Base-by-base conservation (phyloP, 2,797 vertebrate genomes). In the Paramormyrops hopkinsi region DNA sequence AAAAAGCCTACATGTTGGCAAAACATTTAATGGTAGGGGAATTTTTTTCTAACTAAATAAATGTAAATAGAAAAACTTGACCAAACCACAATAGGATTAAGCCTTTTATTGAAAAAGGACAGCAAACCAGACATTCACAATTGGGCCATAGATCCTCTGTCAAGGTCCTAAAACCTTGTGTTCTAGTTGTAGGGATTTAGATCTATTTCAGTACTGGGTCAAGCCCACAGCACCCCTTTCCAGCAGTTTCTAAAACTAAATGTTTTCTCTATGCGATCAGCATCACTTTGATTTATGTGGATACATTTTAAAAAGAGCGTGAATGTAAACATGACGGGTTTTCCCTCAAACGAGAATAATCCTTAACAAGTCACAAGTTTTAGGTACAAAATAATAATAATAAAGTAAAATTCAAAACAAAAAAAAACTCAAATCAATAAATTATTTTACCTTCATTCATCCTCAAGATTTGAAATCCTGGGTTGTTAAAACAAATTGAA, bases 171-270 rank as follows among this genome's bases (percentile, higher is more conserved):
- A 79, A 44, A 79, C 73, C 37, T 41, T 44, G 37, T 79, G 73
- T 44, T 79, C 73, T 44, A 79, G 6, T 46, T 79, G 73, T 79
- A 79, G 73, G 73, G 33, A 44, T 79, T 79, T 19, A n/a, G 73
- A 79, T 79, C 73, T 46, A 79, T 79, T 79, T 79, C 37, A 79
- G 37, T 79, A 79, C 73, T 79, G 73, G 73, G 73, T 79, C 73
- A 79, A 79, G 73, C 41, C 37, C 73, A 79, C 73, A 79, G 73
- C 37, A 79, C 37, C 73, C 41, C 73, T 79, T 79, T 79, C 73
- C 33, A 79, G 37, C 37, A 79, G 73, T 79, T 44, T 79, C 37
- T 79, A 44, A 79, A 79, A 41, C 41, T 44, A 79, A 44, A 79
- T 19, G 17, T 44, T 79, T 79, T 44, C 37, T 79, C 73, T 9